Conservation (phyloP, 1,140 invertebrate species). For the Octopus bimaculoides region DNA sequence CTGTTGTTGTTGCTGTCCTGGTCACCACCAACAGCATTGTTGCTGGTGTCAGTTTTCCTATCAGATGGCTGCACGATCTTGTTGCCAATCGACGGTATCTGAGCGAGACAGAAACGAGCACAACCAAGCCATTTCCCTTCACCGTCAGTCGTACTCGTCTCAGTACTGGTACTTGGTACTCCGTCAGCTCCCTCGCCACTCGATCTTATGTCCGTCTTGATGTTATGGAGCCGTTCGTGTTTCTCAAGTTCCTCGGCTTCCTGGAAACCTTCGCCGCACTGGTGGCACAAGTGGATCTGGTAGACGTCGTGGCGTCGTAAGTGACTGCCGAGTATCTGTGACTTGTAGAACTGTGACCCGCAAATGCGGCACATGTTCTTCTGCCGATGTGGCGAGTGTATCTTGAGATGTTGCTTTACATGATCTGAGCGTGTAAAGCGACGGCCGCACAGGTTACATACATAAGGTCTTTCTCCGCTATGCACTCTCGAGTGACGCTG, state of each 20-base stretch:
- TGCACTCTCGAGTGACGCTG: slow-evolving; percentile 80
- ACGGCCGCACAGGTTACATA: slow-evolving; percentile 75
- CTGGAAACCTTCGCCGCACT: slow-evolving; percentile 11
- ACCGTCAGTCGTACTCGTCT: neutral
- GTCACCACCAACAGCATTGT: too few relatives aligned
- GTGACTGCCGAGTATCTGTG: neutral
- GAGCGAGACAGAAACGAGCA: slow-evolving; percentile 3
- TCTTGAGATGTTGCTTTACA: slow-evolving; percentile 20
- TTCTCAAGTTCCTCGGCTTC: slow-evolving; percentile 4
- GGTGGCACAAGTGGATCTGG: neutral
- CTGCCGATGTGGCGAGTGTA: slow-evolving; percentile 15
- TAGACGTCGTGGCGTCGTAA: slow-evolving; percentile 2
- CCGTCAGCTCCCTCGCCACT: neutral
- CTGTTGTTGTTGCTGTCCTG: neutral
- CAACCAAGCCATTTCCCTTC: neutral
- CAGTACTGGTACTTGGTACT: slow-evolving; percentile 11
- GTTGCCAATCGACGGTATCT: slow-evolving; percentile 2
- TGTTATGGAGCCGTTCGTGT: slow-evolving; percentile 10
- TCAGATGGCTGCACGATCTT: neutral
- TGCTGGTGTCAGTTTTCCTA: neutral
- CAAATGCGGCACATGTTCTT: slow-evolving; percentile 14
- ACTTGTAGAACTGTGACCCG: slow-evolving; percentile 6
- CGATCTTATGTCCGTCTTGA: neutral
- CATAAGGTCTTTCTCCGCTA: slow-evolving; percentile 89
- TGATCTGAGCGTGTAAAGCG: slow-evolving; percentile 79